Conservation (phyloP, 1,140 invertebrate species). For the Macrobrachium rosenbergii region DNA sequence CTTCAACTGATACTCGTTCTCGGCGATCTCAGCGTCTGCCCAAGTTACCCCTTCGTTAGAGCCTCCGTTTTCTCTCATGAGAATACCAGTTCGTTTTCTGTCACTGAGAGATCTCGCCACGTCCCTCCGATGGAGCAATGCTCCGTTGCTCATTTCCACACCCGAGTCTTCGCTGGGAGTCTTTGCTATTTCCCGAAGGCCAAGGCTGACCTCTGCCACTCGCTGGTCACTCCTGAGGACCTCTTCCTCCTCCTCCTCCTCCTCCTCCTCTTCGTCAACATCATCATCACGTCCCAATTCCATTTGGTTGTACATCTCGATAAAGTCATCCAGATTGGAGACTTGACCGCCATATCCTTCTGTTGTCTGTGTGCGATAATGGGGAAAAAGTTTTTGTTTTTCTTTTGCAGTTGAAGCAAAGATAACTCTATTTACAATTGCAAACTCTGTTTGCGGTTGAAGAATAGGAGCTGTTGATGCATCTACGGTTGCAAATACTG, state of each 20-base stretch:
- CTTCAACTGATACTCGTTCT: slow-evolving; percentile 21
- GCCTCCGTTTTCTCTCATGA: slow-evolving; percentile 71
- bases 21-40: slow-evolving; percentile 6
- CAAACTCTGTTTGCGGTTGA: too few species aligned
- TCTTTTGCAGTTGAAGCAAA: too few species aligned
- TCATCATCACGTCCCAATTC: slow-evolving; percentile 36
- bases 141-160: slow-evolving; percentile 79
- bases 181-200: slow-evolving; percentile 74
- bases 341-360: slow-evolving; percentile 47
- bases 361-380: slow-evolving; percentile 42
- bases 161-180: slow-evolving; percentile 88
- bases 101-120: slow-evolving; percentile 57
- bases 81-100: slow-evolving; percentile 71
- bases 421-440: too few species aligned
- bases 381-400: slow-evolving; percentile 23
- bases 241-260: neutral
- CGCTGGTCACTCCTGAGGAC: slow-evolving; percentile 31
- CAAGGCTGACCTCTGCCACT: slow-evolving; percentile 35
- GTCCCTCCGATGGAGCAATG: slow-evolving; percentile 71
- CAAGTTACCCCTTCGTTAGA: slow-evolving; percentile 47
- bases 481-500: too few species aligned
- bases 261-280: neutral
- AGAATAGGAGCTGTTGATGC: too few species aligned
- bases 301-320: slow-evolving; percentile 54
- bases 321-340: slow-evolving; percentile 61